Evolutionary conservation across 2,113 vertebrate genomes (phyloP), one percentile per base, ranked within the genome.

Genomic region (Tetraodon nigroviridis): DNA sequence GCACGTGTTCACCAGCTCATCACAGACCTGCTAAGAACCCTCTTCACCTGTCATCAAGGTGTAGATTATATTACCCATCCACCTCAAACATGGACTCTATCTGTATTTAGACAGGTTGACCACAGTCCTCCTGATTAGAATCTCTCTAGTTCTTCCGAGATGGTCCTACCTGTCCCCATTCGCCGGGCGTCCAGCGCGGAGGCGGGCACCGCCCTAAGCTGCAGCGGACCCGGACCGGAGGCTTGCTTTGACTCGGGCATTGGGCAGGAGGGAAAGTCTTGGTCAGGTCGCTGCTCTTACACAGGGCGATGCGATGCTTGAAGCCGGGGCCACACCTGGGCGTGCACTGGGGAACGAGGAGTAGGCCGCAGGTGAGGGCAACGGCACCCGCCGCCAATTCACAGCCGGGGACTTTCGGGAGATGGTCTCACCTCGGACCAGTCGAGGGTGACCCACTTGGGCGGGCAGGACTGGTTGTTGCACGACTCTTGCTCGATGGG

Each of bases 391-490:
- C 12, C 2, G 2, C 2, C 1, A 44, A 20, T 40, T 7, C n/a
- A 17, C 19, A 66, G 10, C 0, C 0, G 4, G 3, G 15, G 6
- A 2, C 6, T 8, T 1, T 37, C 8, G 20, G 55, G 24, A 10
- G 1, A 2, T 7, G 8, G 55, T 58, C 90, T 91, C 78, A 98
- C 96, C 92, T 99, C 96, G 22, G 96, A 99, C 96, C 96, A 99
- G 73, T 99, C 96, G 89, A 98, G 84, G 56, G 94, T 89, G 32
- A 98, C 90, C 96, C 96, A 99, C 71, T 97, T 95, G 0, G 96
- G 95, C 2, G 96, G 96, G 70, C 96, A 99, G 51, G 95, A 96
- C 84, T 98, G 95, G 71, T 94, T 98, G 88, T 98, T 98, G 89
- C 96, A 99, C 44, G 92, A 75, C 80, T 98, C 95, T 55, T 87